A percentile compares a stretch with the other conserved stretches of the same genome.
phyloP scores from a whole-genome alignment of 2,888 invertebrate species.

The Synanthedon tipuliformis region DNA sequence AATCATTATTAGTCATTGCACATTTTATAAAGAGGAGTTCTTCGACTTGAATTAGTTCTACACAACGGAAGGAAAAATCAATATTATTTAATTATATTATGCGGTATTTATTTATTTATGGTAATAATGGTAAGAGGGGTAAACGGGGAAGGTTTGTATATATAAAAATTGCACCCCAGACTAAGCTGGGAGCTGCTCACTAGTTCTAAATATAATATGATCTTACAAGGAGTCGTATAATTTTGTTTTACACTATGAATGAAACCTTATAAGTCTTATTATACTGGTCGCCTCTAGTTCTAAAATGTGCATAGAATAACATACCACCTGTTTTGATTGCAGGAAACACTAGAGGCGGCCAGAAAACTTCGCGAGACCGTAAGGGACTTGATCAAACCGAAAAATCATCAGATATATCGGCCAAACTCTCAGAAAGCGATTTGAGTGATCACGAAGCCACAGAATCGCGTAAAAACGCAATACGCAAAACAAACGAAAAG shows the following conservation, averaged over 20 bases:
- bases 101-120: no score
- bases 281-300: constrained; percentile 33
- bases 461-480: background rate
- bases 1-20: no score
- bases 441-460: constrained; percentile 2
- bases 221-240: background rate
- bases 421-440: background rate
- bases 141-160: no score
- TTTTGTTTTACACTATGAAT: background rate
- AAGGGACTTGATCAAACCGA: constrained; percentile 1
- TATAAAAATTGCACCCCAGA: no score
- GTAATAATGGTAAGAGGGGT: no score
- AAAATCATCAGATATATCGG: background rate
- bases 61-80: no score
- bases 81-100: no score
- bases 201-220: no score
- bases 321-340: constrained; percentile 44
- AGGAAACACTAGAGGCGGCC: constrained; percentile 54
- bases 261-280: no score
- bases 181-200: no score
- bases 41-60: no score
- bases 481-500: background rate
- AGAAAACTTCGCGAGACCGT: constrained; percentile 21
- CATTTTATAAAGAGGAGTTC: no score
- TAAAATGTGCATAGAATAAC: constrained; percentile 9